Evolutionary conservation across 2,113 vertebrate genomes (phyloP).

Genomic region (Eptesicus fuscus): DNA sequence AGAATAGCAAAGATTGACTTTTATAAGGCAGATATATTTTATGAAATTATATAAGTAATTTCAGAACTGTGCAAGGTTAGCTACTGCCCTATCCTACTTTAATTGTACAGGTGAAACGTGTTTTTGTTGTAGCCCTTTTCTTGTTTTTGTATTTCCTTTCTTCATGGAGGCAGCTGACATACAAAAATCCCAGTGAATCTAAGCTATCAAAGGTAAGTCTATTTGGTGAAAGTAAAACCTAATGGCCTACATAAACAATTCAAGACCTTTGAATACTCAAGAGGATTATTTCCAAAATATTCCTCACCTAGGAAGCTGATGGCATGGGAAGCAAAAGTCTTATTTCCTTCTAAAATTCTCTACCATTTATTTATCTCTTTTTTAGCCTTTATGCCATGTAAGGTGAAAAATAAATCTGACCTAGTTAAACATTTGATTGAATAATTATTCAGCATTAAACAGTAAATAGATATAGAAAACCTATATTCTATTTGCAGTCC

Average conservation of each 20-base stretch:
- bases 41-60: not conserved
- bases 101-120: not conserved
- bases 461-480: not conserved
- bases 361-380: not conserved
- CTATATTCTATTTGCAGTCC: not conserved
- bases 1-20: not conserved
- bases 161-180: not conserved
- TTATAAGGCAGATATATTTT: not conserved
- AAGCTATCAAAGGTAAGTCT: not conserved
- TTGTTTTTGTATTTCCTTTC: rapidly evolving
- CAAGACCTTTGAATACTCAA: not conserved
- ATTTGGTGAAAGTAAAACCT: not conserved
- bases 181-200: not conserved
- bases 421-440: not conserved
- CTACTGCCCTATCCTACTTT: not conserved
- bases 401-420: not conserved
- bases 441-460: not conserved
- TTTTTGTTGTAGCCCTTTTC: not conserved
- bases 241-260: not conserved
- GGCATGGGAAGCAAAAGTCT: not conserved
- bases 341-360: not conserved
- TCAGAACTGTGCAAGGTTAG: not conserved
- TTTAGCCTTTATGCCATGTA: not conserved
- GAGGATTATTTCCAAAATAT: not conserved
- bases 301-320: not conserved